Evolutionary conservation across 2,888 invertebrate species (phyloP).

Genomic region (Pharmacophagus antenor): DNA sequence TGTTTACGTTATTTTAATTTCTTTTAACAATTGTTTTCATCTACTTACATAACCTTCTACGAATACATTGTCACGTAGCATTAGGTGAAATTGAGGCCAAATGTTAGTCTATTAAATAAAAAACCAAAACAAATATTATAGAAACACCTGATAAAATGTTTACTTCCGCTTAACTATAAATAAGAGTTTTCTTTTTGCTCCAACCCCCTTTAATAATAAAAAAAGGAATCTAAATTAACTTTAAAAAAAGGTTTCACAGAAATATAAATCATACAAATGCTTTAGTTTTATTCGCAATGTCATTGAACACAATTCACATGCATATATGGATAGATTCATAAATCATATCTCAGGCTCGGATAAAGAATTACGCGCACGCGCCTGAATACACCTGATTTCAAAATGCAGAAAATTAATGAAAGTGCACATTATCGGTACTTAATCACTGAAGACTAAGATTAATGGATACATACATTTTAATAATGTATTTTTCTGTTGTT

Average conservation of each 20-base stretch:
- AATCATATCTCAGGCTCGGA: constrained; percentile 18
- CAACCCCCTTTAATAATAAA: background rate
- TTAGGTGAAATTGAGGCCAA: too few relatives aligned
- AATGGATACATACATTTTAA: background rate
- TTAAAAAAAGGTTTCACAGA: background rate
- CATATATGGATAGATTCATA: constrained; percentile 9
- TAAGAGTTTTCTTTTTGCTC: background rate
- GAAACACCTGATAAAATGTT: too few relatives aligned
- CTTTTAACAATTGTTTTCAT: background rate
- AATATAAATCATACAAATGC: constrained; percentile 2
- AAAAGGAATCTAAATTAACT: background rate
- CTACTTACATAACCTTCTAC: background rate
- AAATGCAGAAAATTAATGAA: constrained; percentile 28
- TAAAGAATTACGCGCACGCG: constrained; percentile 24
- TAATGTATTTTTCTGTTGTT: background rate
- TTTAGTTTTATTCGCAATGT: constrained; percentile 12
- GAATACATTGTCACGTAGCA: too few relatives aligned
- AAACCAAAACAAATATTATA: too few relatives aligned
- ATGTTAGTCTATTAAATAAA: too few relatives aligned
- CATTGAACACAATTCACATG: constrained; percentile 8
- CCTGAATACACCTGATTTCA: constrained; percentile 25
- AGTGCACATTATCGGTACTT: constrained; percentile 11
- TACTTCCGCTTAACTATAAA: too few relatives aligned
- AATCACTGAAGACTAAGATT: constrained; percentile 19
- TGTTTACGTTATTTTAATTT: too few relatives aligned